Conservation (phyloP, 2,113 vertebrate species). For the Datnioides undecimradiatus region DNA sequence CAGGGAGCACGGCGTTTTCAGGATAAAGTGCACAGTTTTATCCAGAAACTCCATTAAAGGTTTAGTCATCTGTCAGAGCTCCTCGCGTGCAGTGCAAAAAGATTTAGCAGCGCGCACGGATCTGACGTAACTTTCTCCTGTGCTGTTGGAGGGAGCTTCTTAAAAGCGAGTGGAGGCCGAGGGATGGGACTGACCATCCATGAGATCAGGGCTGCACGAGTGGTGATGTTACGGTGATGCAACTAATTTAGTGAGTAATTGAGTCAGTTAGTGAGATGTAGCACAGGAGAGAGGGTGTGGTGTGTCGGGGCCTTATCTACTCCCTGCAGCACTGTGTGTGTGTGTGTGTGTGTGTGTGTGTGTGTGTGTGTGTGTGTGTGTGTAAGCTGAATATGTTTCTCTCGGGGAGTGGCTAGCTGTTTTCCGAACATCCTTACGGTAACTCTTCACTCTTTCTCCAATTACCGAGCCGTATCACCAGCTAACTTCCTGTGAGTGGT, state of each 20-base stretch:
- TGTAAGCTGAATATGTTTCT: neutral
- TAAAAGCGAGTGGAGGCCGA: neutral
- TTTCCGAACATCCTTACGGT: constrained; percentile 64
- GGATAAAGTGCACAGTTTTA: constrained; percentile 36
- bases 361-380: neutral
- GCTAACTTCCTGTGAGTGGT: constrained; percentile 68
- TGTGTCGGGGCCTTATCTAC: constrained; percentile 78
- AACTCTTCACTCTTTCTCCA: constrained; percentile 67
- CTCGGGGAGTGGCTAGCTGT: constrained; percentile 63
- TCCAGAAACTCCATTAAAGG: constrained; percentile 51
- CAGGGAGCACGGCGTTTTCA: neutral
- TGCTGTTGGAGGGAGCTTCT: neutral
- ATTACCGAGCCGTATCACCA: constrained; percentile 56
- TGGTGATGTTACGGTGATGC: constrained; percentile 14
- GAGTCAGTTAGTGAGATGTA: constrained; percentile 51
- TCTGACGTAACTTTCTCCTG: constrained; percentile 10
- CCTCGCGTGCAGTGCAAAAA: neutral
- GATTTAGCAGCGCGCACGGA: neutral
- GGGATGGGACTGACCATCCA: neutral
- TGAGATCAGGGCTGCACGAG: constrained; percentile 16
- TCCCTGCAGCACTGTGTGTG: constrained; percentile 62
- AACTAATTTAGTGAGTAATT: constrained; percentile 31
- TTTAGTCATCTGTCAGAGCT: constrained; percentile 39
- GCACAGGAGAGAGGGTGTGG: constrained; percentile 75
- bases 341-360: constrained; percentile 8